Percentiles rank a stretch among this genome's conserved stretches.
Evolutionary conservation across 1,140 invertebrate genomes (phyloP).

Genomic region (Muscidifurax raptorellus): DNA sequence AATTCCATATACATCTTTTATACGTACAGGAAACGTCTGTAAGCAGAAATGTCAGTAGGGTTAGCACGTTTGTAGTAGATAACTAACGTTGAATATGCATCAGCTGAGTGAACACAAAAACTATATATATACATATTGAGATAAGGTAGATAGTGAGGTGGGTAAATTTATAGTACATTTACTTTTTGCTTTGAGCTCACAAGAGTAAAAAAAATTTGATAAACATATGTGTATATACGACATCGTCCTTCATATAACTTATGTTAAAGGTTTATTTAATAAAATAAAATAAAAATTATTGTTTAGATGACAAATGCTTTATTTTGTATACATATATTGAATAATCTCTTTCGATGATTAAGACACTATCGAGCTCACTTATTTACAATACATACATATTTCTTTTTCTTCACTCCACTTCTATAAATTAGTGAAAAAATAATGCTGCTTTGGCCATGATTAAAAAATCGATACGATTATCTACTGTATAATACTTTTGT

Average conservation of each 20-base stretch:
- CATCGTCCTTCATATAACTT: constrained; percentile 7
- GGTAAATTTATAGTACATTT: too few species aligned
- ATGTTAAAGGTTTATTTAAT: constrained; percentile 35
- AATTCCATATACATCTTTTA: not conserved
- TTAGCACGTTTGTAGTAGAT: too few species aligned
- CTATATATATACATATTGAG: too few species aligned
- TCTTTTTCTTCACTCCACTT: constrained; percentile 53
- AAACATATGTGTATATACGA: not conserved
- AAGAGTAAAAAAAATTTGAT: not conserved
- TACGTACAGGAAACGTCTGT: not conserved
- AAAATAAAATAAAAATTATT: constrained; percentile 59
- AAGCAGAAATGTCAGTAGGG: too few species aligned
- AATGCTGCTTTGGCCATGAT: constrained; percentile 74
- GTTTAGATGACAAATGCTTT: constrained; percentile 28
- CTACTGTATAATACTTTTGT: constrained; percentile 47
- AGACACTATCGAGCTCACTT: constrained; percentile 44
- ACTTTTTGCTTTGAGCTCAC: too few species aligned
- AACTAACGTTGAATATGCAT: not conserved
- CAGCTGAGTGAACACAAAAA: not conserved
- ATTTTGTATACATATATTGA: constrained; percentile 51
- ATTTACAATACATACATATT: constrained; percentile 57
- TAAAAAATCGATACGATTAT: constrained; percentile 62
- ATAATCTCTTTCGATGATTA: constrained; percentile 43
- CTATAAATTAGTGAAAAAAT: constrained; percentile 74
- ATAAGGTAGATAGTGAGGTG: too few species aligned